Evolutionary conservation across 2,113 vertebrate species (phyloP).

Genomic region (Eulemur macaco): DNA sequence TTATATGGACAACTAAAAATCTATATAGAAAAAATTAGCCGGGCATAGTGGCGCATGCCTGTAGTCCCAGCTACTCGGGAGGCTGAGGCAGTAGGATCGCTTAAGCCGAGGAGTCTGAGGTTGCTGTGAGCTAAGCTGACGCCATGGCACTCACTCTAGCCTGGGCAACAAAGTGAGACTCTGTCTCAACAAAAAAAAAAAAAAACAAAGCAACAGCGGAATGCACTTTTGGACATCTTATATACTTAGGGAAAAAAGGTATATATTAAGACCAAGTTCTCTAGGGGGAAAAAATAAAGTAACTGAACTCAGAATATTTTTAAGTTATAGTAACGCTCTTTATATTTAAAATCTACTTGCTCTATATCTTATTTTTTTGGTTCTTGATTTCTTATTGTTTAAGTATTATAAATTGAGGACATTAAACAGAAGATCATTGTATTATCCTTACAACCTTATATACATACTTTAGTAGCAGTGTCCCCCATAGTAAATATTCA

Average conservation of each 20-base stretch:
- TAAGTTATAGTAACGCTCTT: neutral
- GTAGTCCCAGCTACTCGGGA: too few relatives aligned
- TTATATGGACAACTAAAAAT: too few relatives aligned
- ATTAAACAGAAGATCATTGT: neutral
- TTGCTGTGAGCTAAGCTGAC: too few relatives aligned
- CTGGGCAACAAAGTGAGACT: too few relatives aligned
- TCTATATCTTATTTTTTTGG: neutral
- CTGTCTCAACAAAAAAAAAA: too few relatives aligned
- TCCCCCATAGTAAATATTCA: neutral
- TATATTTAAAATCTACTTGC: neutral
- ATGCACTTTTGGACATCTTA: neutral
- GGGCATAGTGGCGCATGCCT: too few relatives aligned
- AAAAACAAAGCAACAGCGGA: neutral
- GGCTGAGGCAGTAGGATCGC: too few relatives aligned
- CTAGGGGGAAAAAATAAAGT: neutral
- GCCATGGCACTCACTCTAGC: too few relatives aligned
- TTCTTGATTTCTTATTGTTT: neutral
- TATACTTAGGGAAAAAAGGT: neutral
- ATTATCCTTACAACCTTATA: neutral
- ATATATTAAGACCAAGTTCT: neutral
- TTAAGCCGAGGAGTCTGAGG: too few relatives aligned
- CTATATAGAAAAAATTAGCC: too few relatives aligned
- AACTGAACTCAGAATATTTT: neutral
- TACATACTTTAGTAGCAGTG: neutral
- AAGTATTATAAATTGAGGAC: neutral